These are phyloP conservation scores for Elephas maximus DNA, from an alignment of 2,113 vertebrate genomes.

Conservation along the genomic window DNA sequence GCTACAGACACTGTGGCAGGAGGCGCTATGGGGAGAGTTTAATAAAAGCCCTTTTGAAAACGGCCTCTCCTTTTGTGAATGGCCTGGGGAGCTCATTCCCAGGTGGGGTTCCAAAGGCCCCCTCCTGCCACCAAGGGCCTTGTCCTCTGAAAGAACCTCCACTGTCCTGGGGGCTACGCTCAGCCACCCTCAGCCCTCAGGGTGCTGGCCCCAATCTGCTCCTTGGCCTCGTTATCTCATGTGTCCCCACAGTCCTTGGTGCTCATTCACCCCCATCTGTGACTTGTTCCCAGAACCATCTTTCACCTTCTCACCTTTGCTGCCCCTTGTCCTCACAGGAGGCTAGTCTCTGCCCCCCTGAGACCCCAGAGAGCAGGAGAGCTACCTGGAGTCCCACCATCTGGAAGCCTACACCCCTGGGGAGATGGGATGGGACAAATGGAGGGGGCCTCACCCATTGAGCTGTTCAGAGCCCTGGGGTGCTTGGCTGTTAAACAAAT, in stretches of 20 bases:
- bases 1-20: not conserved
- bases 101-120: not conserved
- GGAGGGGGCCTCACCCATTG: accelerated
- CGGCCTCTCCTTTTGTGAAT: not conserved
- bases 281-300: not conserved
- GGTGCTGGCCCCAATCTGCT: no score
- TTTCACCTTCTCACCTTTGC: not conserved
- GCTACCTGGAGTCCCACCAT: not conserved
- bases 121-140: not conserved
- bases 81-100: not conserved
- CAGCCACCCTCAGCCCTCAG: not conserved
- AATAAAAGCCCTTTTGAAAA: slow-evolving; percentile 78
- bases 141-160: not conserved
- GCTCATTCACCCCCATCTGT: not conserved
- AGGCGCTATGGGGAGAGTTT: not conserved
- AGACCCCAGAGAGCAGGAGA: not conserved
- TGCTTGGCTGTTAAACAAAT: accelerated
- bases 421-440: not conserved
- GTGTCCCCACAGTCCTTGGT: not conserved
- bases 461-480: no score
- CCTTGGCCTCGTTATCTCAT: not conserved
- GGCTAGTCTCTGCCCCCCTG: no score
- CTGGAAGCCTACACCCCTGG: not conserved
- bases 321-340: not conserved
- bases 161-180: not conserved